Conservation (phyloP, 2,797 vertebrate genomes). For the Myotis planiceps region DNA sequence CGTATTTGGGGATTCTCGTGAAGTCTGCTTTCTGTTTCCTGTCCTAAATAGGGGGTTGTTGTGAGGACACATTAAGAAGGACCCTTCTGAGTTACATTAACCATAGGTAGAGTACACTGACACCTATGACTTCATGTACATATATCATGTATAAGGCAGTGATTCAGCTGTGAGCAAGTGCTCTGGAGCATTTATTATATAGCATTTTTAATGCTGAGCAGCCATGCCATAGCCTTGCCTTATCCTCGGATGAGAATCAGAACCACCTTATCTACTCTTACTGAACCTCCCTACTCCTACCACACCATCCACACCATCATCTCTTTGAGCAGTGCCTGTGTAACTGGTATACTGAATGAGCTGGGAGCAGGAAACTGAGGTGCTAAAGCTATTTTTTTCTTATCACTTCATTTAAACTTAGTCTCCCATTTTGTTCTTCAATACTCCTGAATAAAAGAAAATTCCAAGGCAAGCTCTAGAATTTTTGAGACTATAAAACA, state of each 20-base stretch:
- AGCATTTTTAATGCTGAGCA: background rate
- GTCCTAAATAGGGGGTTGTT: background rate
- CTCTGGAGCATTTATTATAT: background rate
- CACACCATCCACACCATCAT: background rate
- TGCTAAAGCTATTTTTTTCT: background rate
- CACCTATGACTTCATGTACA: background rate
- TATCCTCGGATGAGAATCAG: background rate
- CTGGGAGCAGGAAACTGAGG: background rate
- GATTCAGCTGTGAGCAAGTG: background rate
- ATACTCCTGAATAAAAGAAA: background rate
- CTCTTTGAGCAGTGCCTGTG: background rate
- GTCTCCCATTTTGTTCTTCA: background rate
- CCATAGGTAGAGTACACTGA: background rate
- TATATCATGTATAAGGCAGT: background rate
- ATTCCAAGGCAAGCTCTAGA: background rate
- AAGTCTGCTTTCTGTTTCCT: background rate
- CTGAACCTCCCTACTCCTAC: background rate
- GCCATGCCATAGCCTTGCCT: background rate
- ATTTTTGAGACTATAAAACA: background rate
- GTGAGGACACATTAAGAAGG: background rate
- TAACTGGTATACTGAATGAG: background rate
- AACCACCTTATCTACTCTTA: background rate
- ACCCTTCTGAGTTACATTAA: background rate
- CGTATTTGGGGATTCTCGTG: background rate
- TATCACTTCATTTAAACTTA: background rate